Percentiles rank a stretch among this genome's conserved stretches.
phyloP scores from a whole-genome alignment of 2,113 vertebrate genomes.

The Proteles cristata region DNA sequence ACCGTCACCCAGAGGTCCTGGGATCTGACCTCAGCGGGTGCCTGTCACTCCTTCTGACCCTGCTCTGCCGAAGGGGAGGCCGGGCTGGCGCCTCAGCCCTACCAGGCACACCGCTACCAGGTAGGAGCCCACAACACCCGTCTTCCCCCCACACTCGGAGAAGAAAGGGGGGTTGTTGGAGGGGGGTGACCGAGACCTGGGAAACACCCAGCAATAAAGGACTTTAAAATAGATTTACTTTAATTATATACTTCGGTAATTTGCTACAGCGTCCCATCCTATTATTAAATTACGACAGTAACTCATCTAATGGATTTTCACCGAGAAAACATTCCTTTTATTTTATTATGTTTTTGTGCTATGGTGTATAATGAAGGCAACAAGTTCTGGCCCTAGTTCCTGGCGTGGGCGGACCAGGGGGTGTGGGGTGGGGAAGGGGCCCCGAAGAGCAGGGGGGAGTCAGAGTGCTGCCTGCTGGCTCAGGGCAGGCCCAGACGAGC shows the following conservation, averaged over 20 bases:
- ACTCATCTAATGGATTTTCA: conserved; percentile 76
- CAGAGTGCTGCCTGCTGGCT: not conserved
- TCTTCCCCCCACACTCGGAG: not conserved
- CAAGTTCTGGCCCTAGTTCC: not conserved
- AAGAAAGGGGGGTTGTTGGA: not conserved
- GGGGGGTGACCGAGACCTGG: conserved; percentile 42
- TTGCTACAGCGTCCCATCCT: conserved; percentile 74
- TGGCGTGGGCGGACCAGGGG: rapidly evolving
- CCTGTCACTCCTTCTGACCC: no score
- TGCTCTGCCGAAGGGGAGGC: not conserved
- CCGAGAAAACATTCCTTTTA: conserved; percentile 75
- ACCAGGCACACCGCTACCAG: not conserved
- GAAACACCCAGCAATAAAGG: conserved; percentile 73
- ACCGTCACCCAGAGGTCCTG: not conserved
- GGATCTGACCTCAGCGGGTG: not conserved
- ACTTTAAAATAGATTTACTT: conserved; percentile 81
- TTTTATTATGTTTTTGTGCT: conserved; percentile 63
- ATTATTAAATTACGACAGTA: conserved; percentile 84
- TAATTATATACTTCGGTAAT: conserved; percentile 84
- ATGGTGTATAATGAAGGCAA: not conserved
- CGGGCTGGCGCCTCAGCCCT: not conserved
- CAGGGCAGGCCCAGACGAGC: rapidly evolving
- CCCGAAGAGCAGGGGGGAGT: not conserved
- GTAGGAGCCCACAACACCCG: not conserved
- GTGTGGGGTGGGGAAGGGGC: not conserved